Percentiles rank a stretch among this genome's conserved stretches.
These are phyloP conservation scores for Tanypteryx hageni DNA, from an alignment of 2,888 invertebrate genomes.

Conservation along the genomic window DNA sequence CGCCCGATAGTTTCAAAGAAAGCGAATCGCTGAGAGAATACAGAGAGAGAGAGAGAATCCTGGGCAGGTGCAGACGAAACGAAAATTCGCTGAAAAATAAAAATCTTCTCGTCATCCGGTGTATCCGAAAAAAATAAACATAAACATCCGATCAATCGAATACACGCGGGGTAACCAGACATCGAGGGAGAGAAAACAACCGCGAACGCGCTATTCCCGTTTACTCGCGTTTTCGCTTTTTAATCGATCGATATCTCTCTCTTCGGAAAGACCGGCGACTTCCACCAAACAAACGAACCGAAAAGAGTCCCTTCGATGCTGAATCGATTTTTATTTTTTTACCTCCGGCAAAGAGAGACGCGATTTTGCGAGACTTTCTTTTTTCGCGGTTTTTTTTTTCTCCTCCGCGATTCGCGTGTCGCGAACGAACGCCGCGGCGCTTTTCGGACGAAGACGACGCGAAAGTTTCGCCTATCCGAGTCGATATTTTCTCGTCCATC, in stretches of 20 bases:
- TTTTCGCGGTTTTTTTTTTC: neutral
- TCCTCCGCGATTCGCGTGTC: constrained; percentile 8
- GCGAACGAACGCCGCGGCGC: neutral
- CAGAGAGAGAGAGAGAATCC: too few species aligned
- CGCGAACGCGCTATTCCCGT: too few species aligned
- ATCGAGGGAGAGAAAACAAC: too few species aligned
- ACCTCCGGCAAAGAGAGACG: neutral
- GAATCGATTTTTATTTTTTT: neutral
- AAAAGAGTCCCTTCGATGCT: neutral
- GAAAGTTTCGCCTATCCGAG: neutral
- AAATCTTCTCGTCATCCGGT: too few species aligned
- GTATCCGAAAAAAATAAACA: too few species aligned
- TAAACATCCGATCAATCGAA: too few species aligned
- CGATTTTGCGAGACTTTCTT: neutral
- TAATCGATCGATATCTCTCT: neutral
- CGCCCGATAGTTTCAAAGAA: too few species aligned
- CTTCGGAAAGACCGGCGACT: neutral
- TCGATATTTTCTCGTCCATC: neutral
- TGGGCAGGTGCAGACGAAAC: too few species aligned
- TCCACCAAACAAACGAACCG: neutral
- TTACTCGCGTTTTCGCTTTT: neutral
- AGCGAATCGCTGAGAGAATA: too few species aligned
- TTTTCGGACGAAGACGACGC: neutral
- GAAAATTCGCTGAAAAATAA: too few species aligned
- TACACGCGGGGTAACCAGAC: too few species aligned